Percentiles rank a stretch among this genome's conserved stretches.
phyloP scores from a whole-genome alignment of 2,113 vertebrate genomes.

The Aspidoscelis tigris region DNA sequence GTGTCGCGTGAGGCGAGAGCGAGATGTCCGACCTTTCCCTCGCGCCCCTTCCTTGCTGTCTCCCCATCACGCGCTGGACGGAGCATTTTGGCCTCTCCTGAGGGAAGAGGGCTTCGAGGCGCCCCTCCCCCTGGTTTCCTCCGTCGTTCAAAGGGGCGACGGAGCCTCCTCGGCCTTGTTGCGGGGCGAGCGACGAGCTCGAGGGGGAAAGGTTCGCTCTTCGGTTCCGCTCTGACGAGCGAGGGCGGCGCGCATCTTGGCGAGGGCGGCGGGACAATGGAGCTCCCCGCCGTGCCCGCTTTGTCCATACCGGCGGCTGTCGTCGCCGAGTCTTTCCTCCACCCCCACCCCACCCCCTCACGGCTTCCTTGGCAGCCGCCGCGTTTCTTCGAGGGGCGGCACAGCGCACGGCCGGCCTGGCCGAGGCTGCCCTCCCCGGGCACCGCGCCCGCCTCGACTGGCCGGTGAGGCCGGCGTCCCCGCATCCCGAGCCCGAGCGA shows the following conservation, averaged over 20 bases:
- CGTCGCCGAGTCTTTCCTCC: neutral
- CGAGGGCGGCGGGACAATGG: neutral
- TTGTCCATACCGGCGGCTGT: neutral
- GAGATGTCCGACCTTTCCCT: neutral
- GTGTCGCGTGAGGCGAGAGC: neutral
- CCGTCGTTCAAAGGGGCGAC: slow-evolving; percentile 3
- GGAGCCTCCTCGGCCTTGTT: slow-evolving; percentile 11
- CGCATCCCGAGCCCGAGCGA: neutral
- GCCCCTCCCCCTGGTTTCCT: neutral
- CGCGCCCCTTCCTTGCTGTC: too few species aligned
- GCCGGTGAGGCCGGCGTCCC: slow-evolving; percentile 43
- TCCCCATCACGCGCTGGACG: too few species aligned
- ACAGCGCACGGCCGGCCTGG: neutral
- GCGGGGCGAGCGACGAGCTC: neutral
- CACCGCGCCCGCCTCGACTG: neutral
- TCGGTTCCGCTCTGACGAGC: too few species aligned
- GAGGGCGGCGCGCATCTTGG: neutral
- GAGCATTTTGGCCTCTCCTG: too few species aligned
- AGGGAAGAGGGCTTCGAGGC: slow-evolving; percentile 6
- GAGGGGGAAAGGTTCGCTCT: neutral
- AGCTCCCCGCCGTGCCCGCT: neutral
- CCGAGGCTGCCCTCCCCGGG: neutral
- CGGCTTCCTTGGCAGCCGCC: neutral
- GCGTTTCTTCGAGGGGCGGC: neutral
- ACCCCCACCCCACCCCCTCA: too few species aligned